phyloP scores from a whole-genome alignment of 1,140 invertebrate species.

The Ostrea denselamellosa region DNA sequence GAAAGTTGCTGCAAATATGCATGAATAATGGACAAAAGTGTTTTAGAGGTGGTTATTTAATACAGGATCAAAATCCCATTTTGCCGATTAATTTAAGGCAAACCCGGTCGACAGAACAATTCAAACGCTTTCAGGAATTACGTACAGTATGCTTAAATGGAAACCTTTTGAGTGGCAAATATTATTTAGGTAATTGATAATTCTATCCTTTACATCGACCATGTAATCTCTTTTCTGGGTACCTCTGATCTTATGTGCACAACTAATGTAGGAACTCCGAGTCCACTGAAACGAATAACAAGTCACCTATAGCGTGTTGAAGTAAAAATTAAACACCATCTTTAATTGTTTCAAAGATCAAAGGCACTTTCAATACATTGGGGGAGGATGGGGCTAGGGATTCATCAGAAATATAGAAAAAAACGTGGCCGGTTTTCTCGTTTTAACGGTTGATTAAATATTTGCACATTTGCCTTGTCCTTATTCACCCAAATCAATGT shows the following conservation, averaged over 20 bases:
- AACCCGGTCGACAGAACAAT: not conserved
- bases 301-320: constrained; percentile 21
- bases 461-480: constrained; percentile 6
- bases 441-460: constrained; percentile 40
- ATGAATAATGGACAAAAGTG: not conserved
- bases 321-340: not conserved
- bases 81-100: not conserved
- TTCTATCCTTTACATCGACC: constrained; percentile 24
- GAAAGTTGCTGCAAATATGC: constrained; percentile 26
- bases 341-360: constrained; percentile 7
- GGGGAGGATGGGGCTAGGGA: not conserved
- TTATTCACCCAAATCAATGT: constrained; percentile 30
- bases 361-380: constrained; percentile 14
- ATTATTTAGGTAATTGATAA: constrained; percentile 33
- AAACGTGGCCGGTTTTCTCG: not conserved
- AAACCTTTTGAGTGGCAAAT: constrained; percentile 11
- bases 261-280: not conserved
- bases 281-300: not conserved
- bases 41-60: not conserved
- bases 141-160: not conserved
- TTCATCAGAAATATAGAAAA: constrained; percentile 17
- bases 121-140: constrained; percentile 1
- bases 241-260: not conserved
- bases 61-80: not conserved
- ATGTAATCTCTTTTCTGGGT: not conserved